These are phyloP conservation scores for Chionodraco myersi DNA, from an alignment of 2,113 vertebrate genomes.

Conservation along the genomic window DNA sequence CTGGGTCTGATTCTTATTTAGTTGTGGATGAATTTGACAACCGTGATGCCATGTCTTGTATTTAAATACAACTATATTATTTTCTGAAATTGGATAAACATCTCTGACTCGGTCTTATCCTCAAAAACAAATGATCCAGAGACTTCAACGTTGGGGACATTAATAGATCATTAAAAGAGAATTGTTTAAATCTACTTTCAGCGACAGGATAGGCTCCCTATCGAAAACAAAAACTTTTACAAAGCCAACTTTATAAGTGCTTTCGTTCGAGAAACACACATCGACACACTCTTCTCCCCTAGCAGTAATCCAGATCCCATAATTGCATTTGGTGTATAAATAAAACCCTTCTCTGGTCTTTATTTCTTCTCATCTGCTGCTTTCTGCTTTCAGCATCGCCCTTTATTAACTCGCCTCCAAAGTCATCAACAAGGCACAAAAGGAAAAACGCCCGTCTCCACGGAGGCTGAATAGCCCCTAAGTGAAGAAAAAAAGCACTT, in stretches of 20 bases:
- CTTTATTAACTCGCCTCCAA: constrained; percentile 52
- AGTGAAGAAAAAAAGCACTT: constrained; percentile 37
- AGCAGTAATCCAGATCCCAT: constrained; percentile 39
- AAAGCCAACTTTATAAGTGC: constrained; percentile 18
- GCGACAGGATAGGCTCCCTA: background rate
- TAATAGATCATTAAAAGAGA: constrained; percentile 2
- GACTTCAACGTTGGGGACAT: background rate
- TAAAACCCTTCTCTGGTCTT: constrained; percentile 18
- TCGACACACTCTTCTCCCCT: constrained; percentile 4
- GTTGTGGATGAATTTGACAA: background rate
- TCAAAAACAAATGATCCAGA: background rate
- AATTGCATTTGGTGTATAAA: constrained; percentile 45
- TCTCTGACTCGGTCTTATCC: no score
- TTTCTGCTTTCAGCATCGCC: constrained; percentile 44
- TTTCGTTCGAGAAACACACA: constrained; percentile 11
- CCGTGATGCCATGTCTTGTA: background rate
- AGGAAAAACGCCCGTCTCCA: constrained; percentile 27
- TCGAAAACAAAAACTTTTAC: background rate
- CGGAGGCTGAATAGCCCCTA: constrained; percentile 47
- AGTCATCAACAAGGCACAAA: constrained; percentile 59
- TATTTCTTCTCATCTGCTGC: constrained; percentile 50
- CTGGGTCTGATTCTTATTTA: background rate
- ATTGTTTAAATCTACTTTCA: constrained; percentile 8
- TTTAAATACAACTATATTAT: background rate
- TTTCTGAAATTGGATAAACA: background rate